phyloP scores from a whole-genome alignment of 1,140 invertebrate genomes.

The Caerostris darwini region DNA sequence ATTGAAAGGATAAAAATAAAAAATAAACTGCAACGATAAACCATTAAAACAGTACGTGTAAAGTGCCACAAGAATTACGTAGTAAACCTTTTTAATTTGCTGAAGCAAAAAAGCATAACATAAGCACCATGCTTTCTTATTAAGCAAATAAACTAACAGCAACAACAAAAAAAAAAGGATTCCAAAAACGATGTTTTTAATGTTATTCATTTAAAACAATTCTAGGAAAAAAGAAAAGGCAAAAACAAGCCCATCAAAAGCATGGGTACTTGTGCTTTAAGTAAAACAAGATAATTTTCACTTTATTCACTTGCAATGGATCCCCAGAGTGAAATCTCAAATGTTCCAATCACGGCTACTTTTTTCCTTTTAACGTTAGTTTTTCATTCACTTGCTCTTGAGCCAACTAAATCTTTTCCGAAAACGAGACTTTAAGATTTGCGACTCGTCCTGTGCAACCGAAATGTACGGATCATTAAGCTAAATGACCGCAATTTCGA shows the following conservation, averaged over 20 bases:
- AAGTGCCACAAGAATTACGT: not conserved
- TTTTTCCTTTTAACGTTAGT: not conserved
- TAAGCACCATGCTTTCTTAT: not conserved
- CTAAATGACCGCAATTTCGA: not conserved
- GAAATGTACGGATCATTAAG: not conserved
- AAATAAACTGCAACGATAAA: too few species aligned
- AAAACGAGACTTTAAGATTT: not conserved
- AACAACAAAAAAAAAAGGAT: not conserved
- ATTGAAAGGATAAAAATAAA: too few species aligned
- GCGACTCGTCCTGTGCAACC: not conserved
- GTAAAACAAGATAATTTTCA: slow-evolving; percentile 44
- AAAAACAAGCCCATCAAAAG: not conserved
- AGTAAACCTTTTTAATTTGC: not conserved
- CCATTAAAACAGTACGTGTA: not conserved
- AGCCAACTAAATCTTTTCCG: not conserved
- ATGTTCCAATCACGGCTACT: not conserved
- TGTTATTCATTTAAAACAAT: not conserved
- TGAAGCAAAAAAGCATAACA: not conserved
- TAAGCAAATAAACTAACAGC: not conserved
- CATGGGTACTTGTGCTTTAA: not conserved
- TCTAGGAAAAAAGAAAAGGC: not conserved
- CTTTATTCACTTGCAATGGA: not conserved
- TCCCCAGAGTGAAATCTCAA: not conserved
- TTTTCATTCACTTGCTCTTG: slow-evolving; percentile 7
- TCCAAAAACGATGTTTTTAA: not conserved